These are phyloP conservation scores for Hydrotaea diabolus DNA, from an alignment of 2,888 invertebrate genomes.

Conservation along the genomic window DNA sequence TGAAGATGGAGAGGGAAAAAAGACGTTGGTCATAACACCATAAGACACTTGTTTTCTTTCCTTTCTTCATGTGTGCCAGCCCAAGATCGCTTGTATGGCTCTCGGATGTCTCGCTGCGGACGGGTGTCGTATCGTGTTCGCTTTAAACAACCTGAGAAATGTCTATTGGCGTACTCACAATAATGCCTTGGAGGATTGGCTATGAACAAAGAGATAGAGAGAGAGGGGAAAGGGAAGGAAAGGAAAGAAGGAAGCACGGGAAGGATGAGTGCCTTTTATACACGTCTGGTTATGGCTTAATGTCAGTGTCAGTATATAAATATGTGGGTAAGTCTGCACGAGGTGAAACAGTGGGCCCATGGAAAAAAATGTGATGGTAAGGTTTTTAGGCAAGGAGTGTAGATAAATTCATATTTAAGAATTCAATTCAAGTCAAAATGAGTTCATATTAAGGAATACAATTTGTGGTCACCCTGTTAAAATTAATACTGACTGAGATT, in stretches of 20 bases:
- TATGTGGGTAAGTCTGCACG: no score
- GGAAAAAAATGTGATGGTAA: no score
- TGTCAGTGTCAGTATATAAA: conserved; percentile 27
- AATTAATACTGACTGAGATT: no score
- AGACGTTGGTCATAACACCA: not conserved
- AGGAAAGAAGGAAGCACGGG: not conserved
- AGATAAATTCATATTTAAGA: no score
- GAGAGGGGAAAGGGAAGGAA: no score
- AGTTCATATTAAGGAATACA: no score
- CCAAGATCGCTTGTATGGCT: not conserved
- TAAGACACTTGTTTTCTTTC: conserved; percentile 31
- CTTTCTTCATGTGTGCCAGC: not conserved
- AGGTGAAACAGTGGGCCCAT: no score
- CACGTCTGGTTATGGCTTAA: conserved; percentile 22
- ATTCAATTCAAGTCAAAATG: no score
- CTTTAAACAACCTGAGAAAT: conserved; percentile 12
- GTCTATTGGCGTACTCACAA: conserved; percentile 16
- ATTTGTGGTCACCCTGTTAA: no score
- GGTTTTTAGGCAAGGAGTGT: no score
- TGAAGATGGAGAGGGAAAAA: not conserved
- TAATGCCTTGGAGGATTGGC: conserved; percentile 8
- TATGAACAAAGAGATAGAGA: no score
- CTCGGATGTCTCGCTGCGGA: not conserved
- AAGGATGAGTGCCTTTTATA: not conserved
- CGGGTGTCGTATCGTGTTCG: not conserved